Conservation (phyloP, 2,888 invertebrate genomes). For the Tinea semifulvella region DNA sequence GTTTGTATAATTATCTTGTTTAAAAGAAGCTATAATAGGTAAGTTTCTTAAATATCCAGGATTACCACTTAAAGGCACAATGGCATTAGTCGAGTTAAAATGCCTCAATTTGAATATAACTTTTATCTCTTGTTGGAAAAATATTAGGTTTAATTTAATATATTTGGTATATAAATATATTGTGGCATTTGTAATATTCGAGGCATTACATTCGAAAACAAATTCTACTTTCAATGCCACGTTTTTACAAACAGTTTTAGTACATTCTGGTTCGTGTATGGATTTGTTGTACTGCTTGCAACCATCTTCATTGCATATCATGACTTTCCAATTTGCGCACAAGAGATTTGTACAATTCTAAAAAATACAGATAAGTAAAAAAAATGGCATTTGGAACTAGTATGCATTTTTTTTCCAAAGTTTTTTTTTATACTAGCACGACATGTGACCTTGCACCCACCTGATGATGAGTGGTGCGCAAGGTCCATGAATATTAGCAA, state of each 20-base stretch:
- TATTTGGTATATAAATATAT: constrained; percentile 37
- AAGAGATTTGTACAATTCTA: constrained; percentile 48
- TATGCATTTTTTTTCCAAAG: too few relatives aligned
- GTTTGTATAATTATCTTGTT: constrained; percentile 35
- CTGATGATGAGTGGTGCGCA: too few relatives aligned
- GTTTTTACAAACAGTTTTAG: constrained; percentile 35
- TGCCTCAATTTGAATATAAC: constrained; percentile 36
- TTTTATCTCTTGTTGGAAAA: constrained; percentile 36
- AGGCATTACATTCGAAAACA: constrained; percentile 37
- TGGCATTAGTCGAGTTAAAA: constrained; percentile 32
- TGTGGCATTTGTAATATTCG: constrained; percentile 39
- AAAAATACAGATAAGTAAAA: too few relatives aligned
- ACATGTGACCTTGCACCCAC: too few relatives aligned
- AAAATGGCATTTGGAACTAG: too few relatives aligned
- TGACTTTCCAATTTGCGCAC: constrained; percentile 45
- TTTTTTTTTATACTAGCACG: too few relatives aligned
- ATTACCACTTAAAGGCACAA: constrained; percentile 71
- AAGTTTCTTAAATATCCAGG: constrained; percentile 77
- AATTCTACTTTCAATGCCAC: constrained; percentile 42
- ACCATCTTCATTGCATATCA: constrained; percentile 31
- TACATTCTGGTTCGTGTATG: constrained; percentile 39
- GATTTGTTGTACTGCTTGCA: constrained; percentile 38
- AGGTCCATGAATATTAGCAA: too few relatives aligned
- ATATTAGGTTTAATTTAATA: constrained; percentile 27
- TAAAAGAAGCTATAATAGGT: constrained; percentile 64